A percentile compares a stretch with the other conserved stretches of the same genome.
Conservation (phyloP, 2,113 vertebrate species). For the Clarias macrocephalus region DNA sequence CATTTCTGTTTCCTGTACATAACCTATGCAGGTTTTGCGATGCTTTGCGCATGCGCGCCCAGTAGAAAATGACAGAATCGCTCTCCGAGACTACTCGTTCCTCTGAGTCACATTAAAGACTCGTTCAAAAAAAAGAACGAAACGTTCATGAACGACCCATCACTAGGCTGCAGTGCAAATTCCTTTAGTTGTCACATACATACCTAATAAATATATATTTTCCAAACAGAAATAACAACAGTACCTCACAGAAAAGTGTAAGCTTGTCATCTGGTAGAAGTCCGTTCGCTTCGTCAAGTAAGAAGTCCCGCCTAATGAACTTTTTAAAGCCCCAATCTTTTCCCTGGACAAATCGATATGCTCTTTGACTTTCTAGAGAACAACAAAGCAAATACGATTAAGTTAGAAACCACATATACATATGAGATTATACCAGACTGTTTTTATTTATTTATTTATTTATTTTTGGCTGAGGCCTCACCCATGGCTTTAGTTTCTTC, state of each 20-base stretch:
- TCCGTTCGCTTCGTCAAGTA: constrained; percentile 75
- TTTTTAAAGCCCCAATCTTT: constrained; percentile 79
- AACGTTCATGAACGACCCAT: too few relatives aligned
- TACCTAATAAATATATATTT: background rate
- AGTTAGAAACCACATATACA: background rate
- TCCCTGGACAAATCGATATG: constrained; percentile 76
- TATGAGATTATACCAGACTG: background rate
- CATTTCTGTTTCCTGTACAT: too few relatives aligned
- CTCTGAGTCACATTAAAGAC: too few relatives aligned
- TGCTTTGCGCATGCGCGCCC: too few relatives aligned
- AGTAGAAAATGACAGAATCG: too few relatives aligned
- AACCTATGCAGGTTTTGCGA: too few relatives aligned
- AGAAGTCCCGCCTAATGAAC: constrained; percentile 76
- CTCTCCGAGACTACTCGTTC: too few relatives aligned
- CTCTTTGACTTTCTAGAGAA: constrained; percentile 74
- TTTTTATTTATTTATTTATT: background rate
- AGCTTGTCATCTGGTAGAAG: constrained; percentile 77
- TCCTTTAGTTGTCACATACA: background rate
- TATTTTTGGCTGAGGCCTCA: constrained; percentile 59
- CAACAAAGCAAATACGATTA: constrained; percentile 9
- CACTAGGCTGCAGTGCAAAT: background rate
- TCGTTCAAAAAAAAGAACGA: too few relatives aligned
- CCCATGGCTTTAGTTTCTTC: constrained; percentile 99
- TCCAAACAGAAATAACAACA: background rate
- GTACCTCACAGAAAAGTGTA: constrained; percentile 76